Evolutionary conservation across 2,888 invertebrate genomes (phyloP).

Genomic region (Trissolcus japonicus): DNA sequence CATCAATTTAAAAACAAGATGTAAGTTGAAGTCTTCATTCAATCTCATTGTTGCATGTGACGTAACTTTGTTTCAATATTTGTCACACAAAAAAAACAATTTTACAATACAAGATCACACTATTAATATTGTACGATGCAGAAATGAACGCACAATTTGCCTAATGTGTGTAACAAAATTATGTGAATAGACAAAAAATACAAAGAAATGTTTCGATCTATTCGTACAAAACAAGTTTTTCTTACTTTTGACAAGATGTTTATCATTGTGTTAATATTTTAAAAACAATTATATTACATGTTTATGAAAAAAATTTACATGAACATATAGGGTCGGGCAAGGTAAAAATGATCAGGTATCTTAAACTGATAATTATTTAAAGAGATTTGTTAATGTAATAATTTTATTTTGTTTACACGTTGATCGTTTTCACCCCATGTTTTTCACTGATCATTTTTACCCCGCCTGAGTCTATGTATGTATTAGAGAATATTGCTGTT

Average conservation of each 20-base stretch:
- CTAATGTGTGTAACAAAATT: not conserved
- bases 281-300: not conserved
- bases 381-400: too few relatives aligned
- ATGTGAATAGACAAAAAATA: not conserved
- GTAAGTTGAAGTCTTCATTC: slow-evolving; percentile 30
- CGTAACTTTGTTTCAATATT: slow-evolving; percentile 32
- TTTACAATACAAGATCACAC: too few relatives aligned
- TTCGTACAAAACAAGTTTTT: slow-evolving; percentile 33
- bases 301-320: not conserved
- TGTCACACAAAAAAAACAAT: slow-evolving; percentile 9
- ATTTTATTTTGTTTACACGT: not conserved
- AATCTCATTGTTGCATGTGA: slow-evolving; percentile 37
- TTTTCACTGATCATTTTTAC: not conserved
- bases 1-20: slow-evolving; percentile 6
- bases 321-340: too few relatives aligned
- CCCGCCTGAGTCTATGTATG: slow-evolving; percentile 6
- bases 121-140: too few relatives aligned
- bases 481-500: slow-evolving; percentile 34
- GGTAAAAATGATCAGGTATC: too few relatives aligned
- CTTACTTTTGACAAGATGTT: slow-evolving; percentile 44
- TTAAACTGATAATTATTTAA: too few relatives aligned
- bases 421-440: not conserved
- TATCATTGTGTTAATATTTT: slow-evolving; percentile 7
- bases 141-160: not conserved
- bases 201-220: slow-evolving; percentile 1